Evolutionary conservation across 2,113 vertebrate species (phyloP).

Genomic region (Sebastes schlegelii): DNA sequence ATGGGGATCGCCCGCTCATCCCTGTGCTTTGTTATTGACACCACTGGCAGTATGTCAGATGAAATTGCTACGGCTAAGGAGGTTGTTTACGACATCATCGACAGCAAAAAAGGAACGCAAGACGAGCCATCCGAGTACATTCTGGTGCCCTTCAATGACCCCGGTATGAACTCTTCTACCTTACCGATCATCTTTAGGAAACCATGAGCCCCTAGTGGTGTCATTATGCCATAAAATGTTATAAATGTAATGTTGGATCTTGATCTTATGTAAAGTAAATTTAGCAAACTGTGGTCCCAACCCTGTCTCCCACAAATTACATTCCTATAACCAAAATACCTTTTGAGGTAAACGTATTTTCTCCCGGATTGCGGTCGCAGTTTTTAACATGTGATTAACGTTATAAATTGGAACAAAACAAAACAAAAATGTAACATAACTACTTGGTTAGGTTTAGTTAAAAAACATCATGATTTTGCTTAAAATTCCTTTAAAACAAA

Average conservation of each 20-base stretch:
- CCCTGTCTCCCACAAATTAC: no score
- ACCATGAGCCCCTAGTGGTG: background rate
- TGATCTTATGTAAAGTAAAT: no score
- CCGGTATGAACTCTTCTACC: slow-evolving; percentile 60
- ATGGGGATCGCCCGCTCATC: slow-evolving; percentile 83
- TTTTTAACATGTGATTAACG: no score
- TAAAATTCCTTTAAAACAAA: no score
- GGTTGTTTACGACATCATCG: slow-evolving; percentile 72
- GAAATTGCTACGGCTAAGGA: slow-evolving; percentile 74
- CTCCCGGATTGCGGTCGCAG: no score
- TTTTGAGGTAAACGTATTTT: no score
- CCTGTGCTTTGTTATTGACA: slow-evolving; percentile 84
- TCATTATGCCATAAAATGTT: background rate
- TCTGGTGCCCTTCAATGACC: slow-evolving; percentile 85
- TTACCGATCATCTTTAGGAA: background rate
- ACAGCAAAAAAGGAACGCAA: slow-evolving; percentile 79
- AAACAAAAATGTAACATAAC: no score
- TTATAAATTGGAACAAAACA: no score
- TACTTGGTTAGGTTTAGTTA: no score
- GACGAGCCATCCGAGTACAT: slow-evolving; percentile 85
- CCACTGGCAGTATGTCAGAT: slow-evolving; percentile 82
- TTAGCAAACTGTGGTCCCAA: no score
- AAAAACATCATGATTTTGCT: no score
- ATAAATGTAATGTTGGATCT: background rate
- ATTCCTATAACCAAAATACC: no score